Evolutionary conservation across 2,797 vertebrate species (phyloP).

Genomic region (Macrochelys suwanniensis): DNA sequence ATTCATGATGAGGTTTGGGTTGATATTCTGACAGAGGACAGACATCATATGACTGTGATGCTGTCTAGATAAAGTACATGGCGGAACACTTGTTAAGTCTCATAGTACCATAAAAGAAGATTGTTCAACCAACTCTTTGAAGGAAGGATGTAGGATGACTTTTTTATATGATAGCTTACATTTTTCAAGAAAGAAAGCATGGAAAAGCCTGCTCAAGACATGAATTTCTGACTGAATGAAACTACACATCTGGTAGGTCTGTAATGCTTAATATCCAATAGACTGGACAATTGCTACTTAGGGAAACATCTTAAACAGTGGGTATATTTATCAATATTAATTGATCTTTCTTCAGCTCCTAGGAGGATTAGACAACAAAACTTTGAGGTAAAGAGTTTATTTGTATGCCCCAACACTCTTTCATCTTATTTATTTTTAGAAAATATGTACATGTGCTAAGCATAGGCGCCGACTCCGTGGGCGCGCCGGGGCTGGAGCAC

Average conservation of each 20-base stretch:
- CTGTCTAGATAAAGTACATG: not conserved
- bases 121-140: not conserved
- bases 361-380: not conserved
- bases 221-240: constrained; percentile 45
- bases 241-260: constrained; percentile 23
- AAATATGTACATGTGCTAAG: not conserved
- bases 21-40: constrained; percentile 6
- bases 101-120: constrained; percentile 25
- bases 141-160: not conserved
- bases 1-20: not conserved
- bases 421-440: not conserved
- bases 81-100: constrained; percentile 34
- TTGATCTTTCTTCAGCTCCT: not conserved
- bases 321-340: constrained; percentile 14
- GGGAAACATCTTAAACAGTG: constrained; percentile 12
- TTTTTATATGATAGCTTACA: not conserved
- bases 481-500: no score
- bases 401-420: constrained; percentile 1
- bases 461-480: no score
- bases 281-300: constrained; percentile 24
- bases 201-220: not conserved
- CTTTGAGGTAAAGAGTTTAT: not conserved
- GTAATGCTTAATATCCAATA: constrained; percentile 51
- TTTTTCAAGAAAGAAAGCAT: not conserved
- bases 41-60: not conserved